These are phyloP conservation scores for Meteorus sp. DNA, from an alignment of 1,140 invertebrate species.

Conservation along the genomic window DNA sequence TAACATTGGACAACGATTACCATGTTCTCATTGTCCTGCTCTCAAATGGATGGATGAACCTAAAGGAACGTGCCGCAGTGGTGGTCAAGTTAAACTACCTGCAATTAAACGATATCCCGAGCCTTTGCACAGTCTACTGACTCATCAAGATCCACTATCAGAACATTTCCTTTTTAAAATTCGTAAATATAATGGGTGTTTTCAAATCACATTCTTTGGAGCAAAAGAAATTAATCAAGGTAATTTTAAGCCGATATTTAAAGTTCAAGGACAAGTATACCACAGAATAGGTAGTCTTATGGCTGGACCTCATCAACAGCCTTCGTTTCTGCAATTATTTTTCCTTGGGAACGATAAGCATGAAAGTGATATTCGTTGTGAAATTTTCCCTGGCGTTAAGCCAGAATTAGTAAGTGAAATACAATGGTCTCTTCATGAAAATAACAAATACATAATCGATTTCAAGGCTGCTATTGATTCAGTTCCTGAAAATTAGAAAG, in stretches of 20 bases:
- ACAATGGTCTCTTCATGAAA: too few relatives aligned
- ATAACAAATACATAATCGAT: neutral
- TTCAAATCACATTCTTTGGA: conserved; percentile 7
- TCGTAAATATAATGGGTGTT: conserved; percentile 19
- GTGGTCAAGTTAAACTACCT: conserved; percentile 18
- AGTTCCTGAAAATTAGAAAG: conserved; percentile 6
- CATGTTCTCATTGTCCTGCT: conserved; percentile 11
- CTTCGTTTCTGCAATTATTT: neutral
- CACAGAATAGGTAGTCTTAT: neutral
- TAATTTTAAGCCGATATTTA: conserved; percentile 25
- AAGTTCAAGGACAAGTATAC: too few relatives aligned
- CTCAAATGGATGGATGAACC: conserved; percentile 18
- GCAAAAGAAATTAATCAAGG: conserved; percentile 21
- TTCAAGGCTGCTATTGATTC: conserved; percentile 1
- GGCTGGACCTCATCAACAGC: neutral
- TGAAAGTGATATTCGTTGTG: conserved; percentile 1
- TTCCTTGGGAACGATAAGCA: conserved; percentile 27
- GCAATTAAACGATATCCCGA: neutral
- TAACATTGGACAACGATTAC: conserved; percentile 11
- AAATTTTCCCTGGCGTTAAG: neutral
- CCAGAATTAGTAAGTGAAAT: too few relatives aligned
- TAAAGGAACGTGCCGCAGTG: conserved; percentile 17
- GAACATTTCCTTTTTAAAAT: conserved; percentile 19
- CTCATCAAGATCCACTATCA: conserved; percentile 4
- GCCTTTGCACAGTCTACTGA: conserved; percentile 9